Evolutionary conservation across 1,140 invertebrate genomes (phyloP).

Genomic region (Diorhabda sublineata): DNA sequence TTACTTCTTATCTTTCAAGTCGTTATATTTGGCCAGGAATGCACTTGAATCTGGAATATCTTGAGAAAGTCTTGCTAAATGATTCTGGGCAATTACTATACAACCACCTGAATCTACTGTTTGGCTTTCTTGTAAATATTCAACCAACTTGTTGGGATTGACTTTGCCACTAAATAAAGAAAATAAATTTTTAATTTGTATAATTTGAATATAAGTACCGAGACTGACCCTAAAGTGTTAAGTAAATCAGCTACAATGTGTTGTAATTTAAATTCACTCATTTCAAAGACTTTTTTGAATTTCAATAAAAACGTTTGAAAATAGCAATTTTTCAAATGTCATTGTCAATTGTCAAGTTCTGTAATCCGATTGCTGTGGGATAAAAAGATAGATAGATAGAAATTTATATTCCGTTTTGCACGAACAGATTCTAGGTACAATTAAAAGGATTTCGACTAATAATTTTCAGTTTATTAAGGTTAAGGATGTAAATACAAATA

Average conservation of each 20-base stretch:
- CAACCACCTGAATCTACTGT: conserved; percentile 28
- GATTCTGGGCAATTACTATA: conserved; percentile 43
- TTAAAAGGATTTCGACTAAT: no score
- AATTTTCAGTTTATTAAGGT: no score
- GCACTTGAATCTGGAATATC: conserved; percentile 46
- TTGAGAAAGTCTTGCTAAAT: conserved; percentile 41
- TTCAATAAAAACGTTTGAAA: background rate
- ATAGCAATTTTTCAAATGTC: background rate
- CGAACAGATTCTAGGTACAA: no score
- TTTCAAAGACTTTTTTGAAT: conserved; percentile 31
- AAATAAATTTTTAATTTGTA: conserved; percentile 21
- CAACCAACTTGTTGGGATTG: conserved; percentile 50
- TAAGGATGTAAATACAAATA: no score
- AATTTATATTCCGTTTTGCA: no score
- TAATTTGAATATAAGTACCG: conserved; percentile 10
- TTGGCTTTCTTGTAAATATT: conserved; percentile 50
- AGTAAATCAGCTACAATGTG: conserved; percentile 50
- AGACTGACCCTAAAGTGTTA: conserved; percentile 48
- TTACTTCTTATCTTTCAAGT: conserved; percentile 54
- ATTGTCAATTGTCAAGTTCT: background rate
- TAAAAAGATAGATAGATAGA: no score
- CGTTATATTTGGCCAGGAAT: conserved; percentile 53
- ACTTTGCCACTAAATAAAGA: conserved; percentile 42
- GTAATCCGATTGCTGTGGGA: no score
- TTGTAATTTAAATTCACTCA: conserved; percentile 56